These are phyloP conservation scores for Pelecanus crispus DNA, from an alignment of 2,113 vertebrate genomes.

Conservation along the genomic window DNA sequence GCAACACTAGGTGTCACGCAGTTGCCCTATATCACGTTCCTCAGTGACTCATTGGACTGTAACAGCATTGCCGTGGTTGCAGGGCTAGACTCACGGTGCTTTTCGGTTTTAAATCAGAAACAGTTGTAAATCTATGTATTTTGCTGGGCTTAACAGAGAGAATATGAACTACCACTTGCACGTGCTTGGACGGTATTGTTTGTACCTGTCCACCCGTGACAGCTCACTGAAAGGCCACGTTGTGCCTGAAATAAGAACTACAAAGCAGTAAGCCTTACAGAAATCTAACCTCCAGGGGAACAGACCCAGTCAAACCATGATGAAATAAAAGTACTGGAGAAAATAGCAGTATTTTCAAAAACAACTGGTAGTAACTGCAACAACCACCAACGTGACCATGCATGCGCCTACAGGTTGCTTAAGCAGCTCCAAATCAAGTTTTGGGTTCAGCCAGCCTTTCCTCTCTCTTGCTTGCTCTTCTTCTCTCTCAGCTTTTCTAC, in stretches of 20 bases:
- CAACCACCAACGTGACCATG: not conserved
- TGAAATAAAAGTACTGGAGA: not conserved
- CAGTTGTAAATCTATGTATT: not conserved
- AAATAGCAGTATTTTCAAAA: not conserved
- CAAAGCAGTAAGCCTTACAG: not conserved
- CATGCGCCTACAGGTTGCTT: not conserved
- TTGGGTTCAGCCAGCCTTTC: not conserved
- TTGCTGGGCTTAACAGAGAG: not conserved
- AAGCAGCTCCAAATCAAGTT: not conserved
- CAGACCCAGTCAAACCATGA: not conserved
- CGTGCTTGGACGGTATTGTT: not conserved
- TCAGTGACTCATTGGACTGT: not conserved
- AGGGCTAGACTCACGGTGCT: not conserved
- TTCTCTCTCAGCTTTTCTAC: not conserved
- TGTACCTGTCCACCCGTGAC: slow-evolving; percentile 32
- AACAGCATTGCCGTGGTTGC: not conserved
- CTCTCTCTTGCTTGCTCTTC: not conserved
- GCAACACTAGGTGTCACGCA: not conserved
- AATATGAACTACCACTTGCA: not conserved
- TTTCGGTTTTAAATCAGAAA: not conserved
- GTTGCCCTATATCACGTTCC: not conserved
- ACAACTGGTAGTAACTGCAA: not conserved
- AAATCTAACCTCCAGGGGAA: not conserved
- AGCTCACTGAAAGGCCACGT: not conserved
- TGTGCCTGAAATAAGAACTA: not conserved